Evolutionary conservation across 2,113 vertebrate species (phyloP), one percentile per base, ranked within the genome.

Genomic region (Neoarius graeffei): DNA sequence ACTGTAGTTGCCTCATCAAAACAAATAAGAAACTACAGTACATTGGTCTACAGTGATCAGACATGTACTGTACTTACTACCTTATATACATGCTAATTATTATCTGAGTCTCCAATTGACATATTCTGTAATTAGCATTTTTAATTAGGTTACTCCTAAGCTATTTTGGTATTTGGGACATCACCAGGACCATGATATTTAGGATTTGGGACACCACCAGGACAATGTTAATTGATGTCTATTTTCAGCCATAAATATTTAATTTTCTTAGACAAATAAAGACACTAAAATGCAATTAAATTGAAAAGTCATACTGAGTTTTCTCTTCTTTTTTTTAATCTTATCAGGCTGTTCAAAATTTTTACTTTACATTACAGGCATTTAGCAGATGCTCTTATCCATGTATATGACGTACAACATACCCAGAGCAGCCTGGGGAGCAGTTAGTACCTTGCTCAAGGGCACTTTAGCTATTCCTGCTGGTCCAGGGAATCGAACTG

Each of bases 1-100:
- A 86, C 85, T 79, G 66, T 69, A 83, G 64, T 88, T 90, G 81
- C 85, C 84, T 71, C 73, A 57, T 57, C 84, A 79, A 81, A 88
- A 83, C 59, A 83, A 83, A 83, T 17, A 56, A 35, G 15, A 60
- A 81, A n/a, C 25, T 54, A 42, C 42, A 42, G 42, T 42, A 42
- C 17, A 35, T 5, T 81, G n/a, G 4, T 35, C 79, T 81, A 57
- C 25, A 57, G 25, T 27, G 25, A 3, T 56, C 52, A 81, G 52
- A 57, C 27, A 30, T 57, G n/a, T 6, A 54, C 20, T 25, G 62
- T 57, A 13, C 56, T 42, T 35, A 74, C 48, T 77, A 60, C 35
- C 35, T 17, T 42, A 23, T 64, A 14, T 15, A n/a, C 60, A 50
- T 48, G 30, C 11, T 25, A 60, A 25, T 14, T 82, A 48, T 62